A percentile compares a stretch with the other conserved stretches of the same genome.
Conservation (phyloP, 1,140 invertebrate genomes). For the Solenopsis invicta region DNA sequence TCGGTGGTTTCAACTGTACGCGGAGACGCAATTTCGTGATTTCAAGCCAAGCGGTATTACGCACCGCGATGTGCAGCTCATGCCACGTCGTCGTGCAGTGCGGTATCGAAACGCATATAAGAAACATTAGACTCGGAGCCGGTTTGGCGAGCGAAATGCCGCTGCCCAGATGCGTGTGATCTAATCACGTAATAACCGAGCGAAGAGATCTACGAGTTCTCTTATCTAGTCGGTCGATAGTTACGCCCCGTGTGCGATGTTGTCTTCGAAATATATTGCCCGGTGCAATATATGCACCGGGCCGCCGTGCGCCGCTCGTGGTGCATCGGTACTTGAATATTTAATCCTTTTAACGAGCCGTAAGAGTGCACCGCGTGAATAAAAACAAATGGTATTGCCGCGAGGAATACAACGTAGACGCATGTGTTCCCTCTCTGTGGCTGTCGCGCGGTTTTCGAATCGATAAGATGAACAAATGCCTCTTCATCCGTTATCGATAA, state of each 20-base stretch:
- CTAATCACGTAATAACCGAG: slow-evolving; percentile 60
- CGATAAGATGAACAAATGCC: slow-evolving; percentile 20
- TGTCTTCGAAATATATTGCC: slow-evolving; percentile 55
- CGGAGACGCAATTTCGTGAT: not conserved
- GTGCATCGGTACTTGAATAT: slow-evolving; percentile 53
- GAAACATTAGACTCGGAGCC: slow-evolving; percentile 50
- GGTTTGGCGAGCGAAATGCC: slow-evolving; percentile 51
- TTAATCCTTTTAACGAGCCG: slow-evolving; percentile 56
- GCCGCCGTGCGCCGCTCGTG: not conserved
- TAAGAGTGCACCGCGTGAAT: not conserved
- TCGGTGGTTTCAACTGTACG: not conserved
- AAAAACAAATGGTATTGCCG: slow-evolving; percentile 40
- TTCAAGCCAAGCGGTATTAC: slow-evolving; percentile 8
- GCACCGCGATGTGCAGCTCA: not conserved
- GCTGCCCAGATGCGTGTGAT: slow-evolving; percentile 48
- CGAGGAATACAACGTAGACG: slow-evolving; percentile 21
- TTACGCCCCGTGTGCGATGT: slow-evolving; percentile 54
- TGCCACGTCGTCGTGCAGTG: not conserved
- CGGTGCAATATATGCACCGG: not conserved
- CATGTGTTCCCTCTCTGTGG: slow-evolving; percentile 16
- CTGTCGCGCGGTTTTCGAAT: slow-evolving; percentile 22
- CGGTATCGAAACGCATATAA: slow-evolving; percentile 35
- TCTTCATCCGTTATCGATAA: slow-evolving; percentile 32
- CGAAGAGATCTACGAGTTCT: slow-evolving; percentile 40
- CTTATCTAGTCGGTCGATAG: slow-evolving; percentile 57